Percentiles rank a stretch among this genome's conserved stretches.
Evolutionary conservation across 2,113 vertebrate genomes (phyloP).

Genomic region (Halcyon senegalensis): DNA sequence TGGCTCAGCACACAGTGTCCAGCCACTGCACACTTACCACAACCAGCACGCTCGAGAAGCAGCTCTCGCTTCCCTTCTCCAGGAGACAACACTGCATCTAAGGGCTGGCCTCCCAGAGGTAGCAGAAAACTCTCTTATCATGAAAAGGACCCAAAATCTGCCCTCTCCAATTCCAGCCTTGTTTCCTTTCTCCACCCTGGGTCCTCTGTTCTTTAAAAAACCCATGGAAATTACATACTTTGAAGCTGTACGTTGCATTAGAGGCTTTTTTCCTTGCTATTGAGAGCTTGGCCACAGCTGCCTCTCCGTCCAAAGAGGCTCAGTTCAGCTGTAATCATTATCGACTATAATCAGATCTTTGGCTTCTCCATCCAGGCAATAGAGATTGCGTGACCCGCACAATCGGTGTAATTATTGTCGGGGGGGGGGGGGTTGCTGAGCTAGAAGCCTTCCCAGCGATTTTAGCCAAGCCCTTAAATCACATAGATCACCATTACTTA

Average conservation of each 20-base stretch:
- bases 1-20: accelerated
- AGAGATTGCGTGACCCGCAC: not conserved
- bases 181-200: not conserved
- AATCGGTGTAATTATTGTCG: not conserved
- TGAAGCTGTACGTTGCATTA: not conserved
- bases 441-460: not conserved
- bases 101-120: not conserved
- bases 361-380: not conserved
- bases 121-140: not conserved
- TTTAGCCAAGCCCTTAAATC: not conserved
- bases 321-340: not conserved
- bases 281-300: not conserved
- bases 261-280: not conserved
- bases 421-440: not conserved
- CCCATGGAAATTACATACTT: not conserved
- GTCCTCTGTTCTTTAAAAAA: not conserved
- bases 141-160: not conserved
- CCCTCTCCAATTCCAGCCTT: not conserved
- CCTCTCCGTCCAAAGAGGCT: not conserved
- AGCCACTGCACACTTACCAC: accelerated
- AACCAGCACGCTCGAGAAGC: accelerated
- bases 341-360: not conserved
- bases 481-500: not conserved
- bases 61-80: not conserved
- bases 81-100: not conserved